A percentile compares a stretch with the other conserved stretches of the same genome.
These are phyloP conservation scores for Listronotus oregonensis DNA, from an alignment of 1,140 invertebrate genomes.

Conservation along the genomic window DNA sequence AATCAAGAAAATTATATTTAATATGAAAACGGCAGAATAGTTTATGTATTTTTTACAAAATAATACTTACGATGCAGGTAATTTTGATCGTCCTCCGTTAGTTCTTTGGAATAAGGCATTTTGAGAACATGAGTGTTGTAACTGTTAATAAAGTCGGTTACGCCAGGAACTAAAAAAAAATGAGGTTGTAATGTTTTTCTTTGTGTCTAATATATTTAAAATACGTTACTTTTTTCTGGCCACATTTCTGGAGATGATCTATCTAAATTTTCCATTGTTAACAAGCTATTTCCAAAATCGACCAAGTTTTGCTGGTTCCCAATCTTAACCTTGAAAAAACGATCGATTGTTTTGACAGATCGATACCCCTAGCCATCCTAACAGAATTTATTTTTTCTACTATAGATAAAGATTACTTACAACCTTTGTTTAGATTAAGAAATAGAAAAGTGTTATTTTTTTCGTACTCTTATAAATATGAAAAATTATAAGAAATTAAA, in stretches of 20 bases:
- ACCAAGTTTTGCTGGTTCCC: constrained; percentile 52
- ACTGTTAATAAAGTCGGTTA: constrained; percentile 71
- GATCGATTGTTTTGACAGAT: constrained; percentile 44
- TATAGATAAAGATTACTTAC: neutral
- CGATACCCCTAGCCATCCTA: constrained; percentile 15
- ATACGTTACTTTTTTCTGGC: constrained; percentile 86
- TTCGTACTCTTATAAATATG: neutral
- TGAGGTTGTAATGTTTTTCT: constrained; percentile 7
- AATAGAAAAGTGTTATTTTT: too few species aligned
- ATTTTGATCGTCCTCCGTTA: constrained; percentile 69
- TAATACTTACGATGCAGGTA: constrained; percentile 72
- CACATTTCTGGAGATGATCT: constrained; percentile 89
- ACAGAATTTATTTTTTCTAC: constrained; percentile 11
- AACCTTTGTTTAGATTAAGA: constrained; percentile 6
- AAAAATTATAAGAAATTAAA: constrained; percentile 11
- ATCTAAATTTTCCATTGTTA: constrained; percentile 88
- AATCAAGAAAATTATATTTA: too few species aligned
- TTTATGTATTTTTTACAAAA: neutral
- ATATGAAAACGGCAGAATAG: too few species aligned
- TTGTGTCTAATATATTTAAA: constrained; percentile 28
- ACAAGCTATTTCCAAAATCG: constrained; percentile 69
- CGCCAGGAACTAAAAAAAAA: constrained; percentile 67
- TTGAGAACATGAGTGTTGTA: constrained; percentile 58
- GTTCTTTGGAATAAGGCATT: constrained; percentile 62
- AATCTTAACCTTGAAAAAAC: constrained; percentile 49